phyloP scores from a whole-genome alignment of 2,888 invertebrate species.

The Hirtodrosophila histrioides region DNA sequence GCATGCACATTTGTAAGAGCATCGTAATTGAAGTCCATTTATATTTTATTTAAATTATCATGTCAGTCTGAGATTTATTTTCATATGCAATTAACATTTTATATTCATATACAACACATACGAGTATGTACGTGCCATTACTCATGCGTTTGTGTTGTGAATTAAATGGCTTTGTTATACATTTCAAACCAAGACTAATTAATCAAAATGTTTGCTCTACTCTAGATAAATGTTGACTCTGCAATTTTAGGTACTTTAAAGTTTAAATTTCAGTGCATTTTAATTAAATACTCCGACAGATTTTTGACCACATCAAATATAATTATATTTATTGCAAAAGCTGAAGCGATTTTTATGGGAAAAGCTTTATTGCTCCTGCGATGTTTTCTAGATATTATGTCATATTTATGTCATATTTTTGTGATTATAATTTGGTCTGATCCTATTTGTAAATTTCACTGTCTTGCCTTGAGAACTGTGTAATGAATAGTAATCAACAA shows the following conservation, averaged over 20 bases:
- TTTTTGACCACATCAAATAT: no score
- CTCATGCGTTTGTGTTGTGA: constrained; percentile 12
- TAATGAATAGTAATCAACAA: no score
- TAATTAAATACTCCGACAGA: no score
- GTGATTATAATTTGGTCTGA: no score
- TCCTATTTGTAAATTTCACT: no score
- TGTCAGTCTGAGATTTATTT: constrained; percentile 55
- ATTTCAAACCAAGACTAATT: constrained; percentile 29
- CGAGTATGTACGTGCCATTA: constrained; percentile 13
- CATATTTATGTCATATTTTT: no score
- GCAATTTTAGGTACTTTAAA: constrained; percentile 1
- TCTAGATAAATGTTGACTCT: constrained; percentile 6
- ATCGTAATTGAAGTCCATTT: constrained; percentile 32
- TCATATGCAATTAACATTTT: constrained; percentile 70
- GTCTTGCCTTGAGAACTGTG: no score
- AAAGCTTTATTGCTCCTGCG: no score
- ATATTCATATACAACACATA: constrained; percentile 39
- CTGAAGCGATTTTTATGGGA: no score
- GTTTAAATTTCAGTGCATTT: not conserved
- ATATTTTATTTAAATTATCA: constrained; percentile 24
- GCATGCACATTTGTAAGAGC: constrained; percentile 20
- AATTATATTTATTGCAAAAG: no score
- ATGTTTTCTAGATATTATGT: no score
- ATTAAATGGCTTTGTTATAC: constrained; percentile 14
- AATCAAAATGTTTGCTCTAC: constrained; percentile 21